Evolutionary conservation across 2,888 invertebrate genomes (phyloP), one percentile per base, ranked within the genome.

Genomic region (Eudasyphora cyanicolor): DNA sequence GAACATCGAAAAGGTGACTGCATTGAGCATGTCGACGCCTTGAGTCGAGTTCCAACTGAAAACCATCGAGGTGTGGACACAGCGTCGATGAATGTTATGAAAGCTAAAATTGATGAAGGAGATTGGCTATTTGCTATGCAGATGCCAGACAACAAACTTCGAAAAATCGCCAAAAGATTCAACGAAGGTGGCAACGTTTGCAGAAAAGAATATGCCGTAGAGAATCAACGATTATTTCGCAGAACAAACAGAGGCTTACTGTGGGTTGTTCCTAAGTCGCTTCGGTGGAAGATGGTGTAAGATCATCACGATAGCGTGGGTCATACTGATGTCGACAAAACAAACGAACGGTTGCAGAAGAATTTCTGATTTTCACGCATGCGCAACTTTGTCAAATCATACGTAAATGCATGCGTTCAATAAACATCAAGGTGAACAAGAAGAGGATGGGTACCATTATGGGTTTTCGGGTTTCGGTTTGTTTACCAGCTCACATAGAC

Each of bases 361-460:
- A 82, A 86, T n/a, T 92, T 91, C 85, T 92, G 91, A 91, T 92
- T 92, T 77, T 88, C 89, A 0, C 87, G 87, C 6, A 90, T 92
- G 90, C 84, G 86, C 32, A 74, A 85, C 3, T 91, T 90, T 67
- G 89, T 91, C 0, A 88, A 89, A 60, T 87, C 90, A 71, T 92
- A 92, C 78, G 89, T 92, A 7, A 75, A 73, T 10, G 62, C 73
- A 17, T 84, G 82, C 29, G 62, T 84, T 7, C 49, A 35, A 8
- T 93, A 92, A 79, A 64, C 91, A 3, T 90, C 35, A 35, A 35
- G 35, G 35, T 35, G 35, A 10, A 35, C 35, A 35, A 35, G 6
- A 35, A 35, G 35, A 35, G 35, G 35, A 10, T 35, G 35, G 10
- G n/a, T n/a, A n/a, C n/a, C n/a, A n/a, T n/a, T n/a, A n/a, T n/a